phyloP scores from a whole-genome alignment of 2,113 vertebrate genomes.

The Arenaria interpres region DNA sequence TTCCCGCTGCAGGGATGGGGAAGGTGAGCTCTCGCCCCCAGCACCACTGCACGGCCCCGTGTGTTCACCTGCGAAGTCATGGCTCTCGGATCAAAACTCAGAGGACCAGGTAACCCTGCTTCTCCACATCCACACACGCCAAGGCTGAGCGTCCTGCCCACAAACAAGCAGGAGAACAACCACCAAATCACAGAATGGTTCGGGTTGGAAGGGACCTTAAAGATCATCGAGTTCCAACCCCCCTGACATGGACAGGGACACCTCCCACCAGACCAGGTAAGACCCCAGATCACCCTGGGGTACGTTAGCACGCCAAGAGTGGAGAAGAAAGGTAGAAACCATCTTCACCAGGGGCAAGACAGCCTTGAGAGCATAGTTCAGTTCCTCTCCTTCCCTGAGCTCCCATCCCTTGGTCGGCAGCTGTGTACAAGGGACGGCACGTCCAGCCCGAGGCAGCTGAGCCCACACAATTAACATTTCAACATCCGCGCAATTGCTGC shows the following conservation, averaged over 20 bases:
- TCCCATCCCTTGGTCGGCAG: neutral
- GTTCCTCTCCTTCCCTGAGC: neutral
- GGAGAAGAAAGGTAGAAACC: neutral
- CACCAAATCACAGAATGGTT: neutral
- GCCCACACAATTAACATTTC: slow-evolving; percentile 42
- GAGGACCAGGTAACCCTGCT: neutral
- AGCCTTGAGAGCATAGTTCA: neutral
- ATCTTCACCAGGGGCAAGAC: neutral
- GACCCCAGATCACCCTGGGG: neutral
- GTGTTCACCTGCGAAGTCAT: neutral
- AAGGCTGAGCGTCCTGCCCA: neutral
- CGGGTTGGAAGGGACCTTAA: too few species aligned
- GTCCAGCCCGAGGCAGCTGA: slow-evolving; percentile 10
- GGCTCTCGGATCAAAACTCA: neutral
- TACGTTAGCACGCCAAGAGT: fast-evolving
- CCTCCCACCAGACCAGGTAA: too few species aligned
- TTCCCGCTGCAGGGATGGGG: neutral
- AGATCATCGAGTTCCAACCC: too few species aligned
- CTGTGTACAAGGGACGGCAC: neutral
- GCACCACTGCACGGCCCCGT: fast-evolving
- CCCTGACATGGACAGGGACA: too few species aligned
- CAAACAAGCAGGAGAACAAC: neutral
- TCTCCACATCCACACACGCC: neutral
- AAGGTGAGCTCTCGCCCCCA: neutral
- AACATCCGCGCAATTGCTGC: slow-evolving; percentile 1